Percentiles rank a stretch among this genome's conserved stretches.
phyloP scores from a whole-genome alignment of 1,140 invertebrate species.

The Cydia pomonella region DNA sequence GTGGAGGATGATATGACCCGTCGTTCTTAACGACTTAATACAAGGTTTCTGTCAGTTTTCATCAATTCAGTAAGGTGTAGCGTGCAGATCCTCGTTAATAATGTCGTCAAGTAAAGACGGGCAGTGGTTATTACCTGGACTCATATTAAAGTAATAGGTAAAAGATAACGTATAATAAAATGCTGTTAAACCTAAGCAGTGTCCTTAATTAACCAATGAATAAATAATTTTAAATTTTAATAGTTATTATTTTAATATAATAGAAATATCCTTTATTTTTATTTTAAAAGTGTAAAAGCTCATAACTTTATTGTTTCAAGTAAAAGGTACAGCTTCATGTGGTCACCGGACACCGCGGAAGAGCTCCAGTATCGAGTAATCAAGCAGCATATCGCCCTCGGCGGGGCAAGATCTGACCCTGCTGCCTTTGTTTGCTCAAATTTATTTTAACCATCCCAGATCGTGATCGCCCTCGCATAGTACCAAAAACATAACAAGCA shows the following conservation, averaged over 20 bases:
- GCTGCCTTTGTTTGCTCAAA: constrained; percentile 59
- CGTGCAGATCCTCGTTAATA: constrained; percentile 16
- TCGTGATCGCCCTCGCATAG: constrained; percentile 53
- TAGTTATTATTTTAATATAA: no score
- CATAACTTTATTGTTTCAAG: background rate
- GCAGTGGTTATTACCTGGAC: background rate
- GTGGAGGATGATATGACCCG: constrained; percentile 12
- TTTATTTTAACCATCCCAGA: constrained; percentile 41
- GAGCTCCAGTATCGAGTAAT: constrained; percentile 68
- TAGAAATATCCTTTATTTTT: no score
- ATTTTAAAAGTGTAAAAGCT: no score
- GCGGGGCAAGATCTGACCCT: constrained; percentile 49
- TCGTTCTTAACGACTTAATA: background rate
- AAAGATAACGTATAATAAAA: background rate
- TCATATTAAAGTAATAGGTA: background rate
- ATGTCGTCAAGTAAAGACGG: background rate
- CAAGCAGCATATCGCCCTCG: constrained; percentile 60
- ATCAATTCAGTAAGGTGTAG: background rate
- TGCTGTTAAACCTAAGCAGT: background rate
- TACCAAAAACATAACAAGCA: constrained; percentile 37
- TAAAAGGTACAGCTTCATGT: constrained; percentile 52
- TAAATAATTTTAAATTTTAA: no score
- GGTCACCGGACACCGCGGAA: constrained; percentile 70
- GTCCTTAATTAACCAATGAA: background rate
- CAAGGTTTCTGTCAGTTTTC: constrained; percentile 11